Evolutionary conservation across 2,888 invertebrate species (phyloP), one percentile per base, ranked within the genome.

Genomic region (Sicus ferrugineus): DNA sequence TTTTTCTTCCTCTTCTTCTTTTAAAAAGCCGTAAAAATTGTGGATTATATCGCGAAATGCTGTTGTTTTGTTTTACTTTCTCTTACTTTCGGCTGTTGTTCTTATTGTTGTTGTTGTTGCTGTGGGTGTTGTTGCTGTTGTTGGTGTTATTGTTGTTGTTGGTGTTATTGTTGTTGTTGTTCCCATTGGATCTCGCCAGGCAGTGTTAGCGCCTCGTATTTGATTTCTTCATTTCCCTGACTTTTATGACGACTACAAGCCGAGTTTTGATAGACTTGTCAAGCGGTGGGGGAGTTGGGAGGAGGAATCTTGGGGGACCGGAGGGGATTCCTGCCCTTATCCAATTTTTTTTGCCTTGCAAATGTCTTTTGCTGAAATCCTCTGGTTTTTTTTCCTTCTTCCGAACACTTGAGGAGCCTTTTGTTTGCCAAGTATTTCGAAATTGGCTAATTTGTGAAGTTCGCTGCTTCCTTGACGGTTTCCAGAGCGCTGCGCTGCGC

Each of bases 31-130:
- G 66, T 66, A 66, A 66, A 67, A 59, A 67, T 59, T 67, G 59
- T 19, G 59, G 67, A 67, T 67, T 67, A 67, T 67, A 67, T 59
- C 67, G 67, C 67, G 67, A 59, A 59, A 67, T n/a, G 50, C n/a
- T n/a, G n/a, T n/a, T n/a, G 38, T 54, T 9, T 52, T 65, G 54
- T 38, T 52, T 28, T 21, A 26, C 28, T 28, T 48, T 26, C 19
- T 6, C n/a, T 30, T 48, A 48, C 19, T 3, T 26, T n/a, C 30
- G 23, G 16, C 30, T 34, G 1, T 34, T 30, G 19, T 59, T 34
- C 7, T 9, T 1, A 42, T n/a, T 42, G 42, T 42, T 42, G 42
- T 42, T 42, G 7, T 42, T 23, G 38, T 26, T 61, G 38, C 19
- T 61, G 7, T 38, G 23, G 23, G 11, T 16, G 21, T 38, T 59